Evolutionary conservation across 2,888 invertebrate genomes (phyloP).

Genomic region (Sarcophaga carnaria): DNA sequence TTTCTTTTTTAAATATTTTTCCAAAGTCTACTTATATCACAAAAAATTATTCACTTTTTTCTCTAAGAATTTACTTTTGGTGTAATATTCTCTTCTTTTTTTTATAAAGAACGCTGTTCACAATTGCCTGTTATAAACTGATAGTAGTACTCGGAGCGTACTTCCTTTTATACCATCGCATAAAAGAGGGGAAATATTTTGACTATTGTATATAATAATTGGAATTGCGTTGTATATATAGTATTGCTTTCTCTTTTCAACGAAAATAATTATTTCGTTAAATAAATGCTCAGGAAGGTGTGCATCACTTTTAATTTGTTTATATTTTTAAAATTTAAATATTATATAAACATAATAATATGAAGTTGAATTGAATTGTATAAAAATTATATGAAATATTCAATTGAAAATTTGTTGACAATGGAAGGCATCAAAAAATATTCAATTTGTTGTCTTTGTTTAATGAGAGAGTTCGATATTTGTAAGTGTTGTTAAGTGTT

Average conservation of each 20-base stretch:
- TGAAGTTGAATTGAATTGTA: conserved; percentile 28
- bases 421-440: background rate
- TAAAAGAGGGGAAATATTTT: conserved; percentile 45
- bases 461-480: conserved; percentile 20
- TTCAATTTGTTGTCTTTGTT: conserved; percentile 63
- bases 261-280: conserved; percentile 6
- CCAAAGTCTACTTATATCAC: conserved; percentile 69
- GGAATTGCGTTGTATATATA: conserved; percentile 48
- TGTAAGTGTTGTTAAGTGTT: conserved; percentile 57
- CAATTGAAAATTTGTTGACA: background rate
- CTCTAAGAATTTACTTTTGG: conserved; percentile 61
- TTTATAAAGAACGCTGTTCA: conserved; percentile 64
- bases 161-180: conserved; percentile 67
- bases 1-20: conserved; percentile 51
- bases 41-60: conserved; percentile 61
- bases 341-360: background rate
- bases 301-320: background rate
- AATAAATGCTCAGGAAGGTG: background rate
- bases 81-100: conserved; percentile 10
- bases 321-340: background rate
- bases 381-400: conserved; percentile 1
- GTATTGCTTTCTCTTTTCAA: conserved; percentile 58
- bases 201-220: conserved; percentile 59
- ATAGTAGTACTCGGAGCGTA: background rate
- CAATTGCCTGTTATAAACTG: conserved; percentile 66